Conservation (phyloP, 2,888 invertebrate species). For the Pammene fasciana region DNA sequence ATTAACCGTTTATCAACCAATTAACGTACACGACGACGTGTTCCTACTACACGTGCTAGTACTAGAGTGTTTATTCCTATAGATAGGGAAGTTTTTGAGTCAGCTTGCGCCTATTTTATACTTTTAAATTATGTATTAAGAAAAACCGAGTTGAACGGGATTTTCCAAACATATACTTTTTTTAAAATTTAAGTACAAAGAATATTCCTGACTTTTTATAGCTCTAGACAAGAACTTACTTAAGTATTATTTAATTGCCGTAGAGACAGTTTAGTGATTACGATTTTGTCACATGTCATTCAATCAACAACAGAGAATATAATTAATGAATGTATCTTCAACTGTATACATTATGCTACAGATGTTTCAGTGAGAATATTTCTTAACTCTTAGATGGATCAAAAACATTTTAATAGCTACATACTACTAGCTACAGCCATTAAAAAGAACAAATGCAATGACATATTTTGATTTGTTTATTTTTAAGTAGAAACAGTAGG, state of each 20-base stretch:
- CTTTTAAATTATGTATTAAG: too few relatives aligned
- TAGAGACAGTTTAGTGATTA: conserved; percentile 9
- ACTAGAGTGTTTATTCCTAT: conserved; percentile 11
- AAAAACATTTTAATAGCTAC: not conserved
- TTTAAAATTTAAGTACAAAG: not conserved
- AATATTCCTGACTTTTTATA: not conserved
- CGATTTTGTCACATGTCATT: conserved; percentile 35
- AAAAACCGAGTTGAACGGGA: not conserved
- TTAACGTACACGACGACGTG: conserved; percentile 2
- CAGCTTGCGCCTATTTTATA: not conserved
- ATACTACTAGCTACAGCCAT: not conserved
- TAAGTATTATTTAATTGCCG: conserved; percentile 13
- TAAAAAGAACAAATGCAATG: too few relatives aligned
- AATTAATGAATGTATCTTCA: conserved; percentile 28
- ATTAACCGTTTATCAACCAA: conserved; percentile 40
- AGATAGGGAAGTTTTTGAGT: not conserved
- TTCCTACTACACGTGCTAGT: too few relatives aligned
- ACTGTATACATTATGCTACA: not conserved
- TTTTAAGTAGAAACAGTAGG: too few relatives aligned
- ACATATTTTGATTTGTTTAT: too few relatives aligned
- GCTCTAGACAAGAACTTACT: not conserved
- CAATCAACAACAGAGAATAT: conserved; percentile 33
- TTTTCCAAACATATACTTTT: not conserved
- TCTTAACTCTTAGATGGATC: not conserved
- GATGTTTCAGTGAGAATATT: conserved; percentile 1